Evolutionary conservation across 2,113 vertebrate genomes (phyloP), one percentile per base, ranked within the genome.

Genomic region (Rhizomys pruinosus): DNA sequence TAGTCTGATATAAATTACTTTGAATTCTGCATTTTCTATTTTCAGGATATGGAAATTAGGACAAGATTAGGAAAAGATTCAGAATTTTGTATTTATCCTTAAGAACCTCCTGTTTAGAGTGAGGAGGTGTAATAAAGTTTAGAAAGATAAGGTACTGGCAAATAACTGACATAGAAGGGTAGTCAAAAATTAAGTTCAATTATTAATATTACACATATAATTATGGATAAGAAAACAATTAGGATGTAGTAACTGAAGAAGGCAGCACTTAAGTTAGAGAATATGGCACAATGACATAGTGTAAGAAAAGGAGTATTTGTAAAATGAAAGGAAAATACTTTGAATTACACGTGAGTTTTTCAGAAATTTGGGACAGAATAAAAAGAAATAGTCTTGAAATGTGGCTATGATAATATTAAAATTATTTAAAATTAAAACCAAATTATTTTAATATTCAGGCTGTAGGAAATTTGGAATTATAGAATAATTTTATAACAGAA

Each of bases 401-500:
- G 7, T 16, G 66, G 17, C 25, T 61, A 32, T 11, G 77, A n/a
- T 44, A 13, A 5, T 20, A 91, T 72, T 23, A 32, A n/a, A 57
- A 89, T n/a, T n/a, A 84, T 44, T 39, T 32, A 77, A 69, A 94
- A 69, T 77, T 15, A 80, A 17, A 47, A 79, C 71, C 12, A 80
- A 89, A 91, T 22, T 22, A 81, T 63, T 90, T 78, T 77, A 44
- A 92, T 91, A 47, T 90, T 92, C 25, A 78, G 32, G 17, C 8
- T 78, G 15, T 29, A 90, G 20, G 44, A 72, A 91, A 96, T 84
- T 37, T 12, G 4, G 78, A 79, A 80, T 79, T 73, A 84, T 22
- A 87, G 37, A 86, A 89, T 19, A 55, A n/a, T 91, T 92, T 93
- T 52, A 52, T 52, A 11, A 11, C 47, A 52, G 47, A 11, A 52